A percentile compares a stretch with the other conserved stretches of the same genome.
Conservation (phyloP, 2,888 invertebrate species). For the Trilocha varians region DNA sequence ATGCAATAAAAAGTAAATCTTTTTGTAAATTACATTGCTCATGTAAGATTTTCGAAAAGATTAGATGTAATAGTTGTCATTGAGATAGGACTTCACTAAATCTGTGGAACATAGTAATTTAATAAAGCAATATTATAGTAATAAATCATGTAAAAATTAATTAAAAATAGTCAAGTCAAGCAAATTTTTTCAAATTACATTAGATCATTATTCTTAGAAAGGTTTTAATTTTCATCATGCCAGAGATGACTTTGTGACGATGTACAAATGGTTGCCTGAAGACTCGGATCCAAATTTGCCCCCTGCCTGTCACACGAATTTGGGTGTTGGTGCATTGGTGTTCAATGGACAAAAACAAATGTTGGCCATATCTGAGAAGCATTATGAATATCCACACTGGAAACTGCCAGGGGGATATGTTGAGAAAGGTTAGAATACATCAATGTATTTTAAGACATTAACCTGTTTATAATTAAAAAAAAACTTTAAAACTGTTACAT, state of each 20-base stretch:
- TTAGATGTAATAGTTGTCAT: too few species aligned
- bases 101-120: too few species aligned
- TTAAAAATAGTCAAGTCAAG: not conserved
- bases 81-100: too few species aligned
- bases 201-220: constrained; percentile 67
- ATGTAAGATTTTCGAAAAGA: too few species aligned
- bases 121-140: not conserved
- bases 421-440: constrained; percentile 79
- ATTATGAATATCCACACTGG: constrained; percentile 79
- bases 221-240: constrained; percentile 95
- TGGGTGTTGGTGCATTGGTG: constrained; percentile 90
- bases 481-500: too few species aligned
- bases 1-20: too few species aligned
- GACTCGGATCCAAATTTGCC: constrained; percentile 78
- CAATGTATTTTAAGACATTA: too few species aligned
- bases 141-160: constrained; percentile 4
- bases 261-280: constrained; percentile 85
- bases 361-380: constrained; percentile 86
- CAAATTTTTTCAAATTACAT: constrained; percentile 16
- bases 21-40: too few species aligned
- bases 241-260: constrained; percentile 82
- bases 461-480: too few species aligned
- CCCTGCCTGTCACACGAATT: constrained; percentile 80
- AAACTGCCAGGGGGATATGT: constrained; percentile 95
- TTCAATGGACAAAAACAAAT: constrained; percentile 82